Evolutionary conservation across 2,888 invertebrate genomes (phyloP), one percentile per base, ranked within the genome.

Genomic region (Acanthosepion pharaonis): DNA sequence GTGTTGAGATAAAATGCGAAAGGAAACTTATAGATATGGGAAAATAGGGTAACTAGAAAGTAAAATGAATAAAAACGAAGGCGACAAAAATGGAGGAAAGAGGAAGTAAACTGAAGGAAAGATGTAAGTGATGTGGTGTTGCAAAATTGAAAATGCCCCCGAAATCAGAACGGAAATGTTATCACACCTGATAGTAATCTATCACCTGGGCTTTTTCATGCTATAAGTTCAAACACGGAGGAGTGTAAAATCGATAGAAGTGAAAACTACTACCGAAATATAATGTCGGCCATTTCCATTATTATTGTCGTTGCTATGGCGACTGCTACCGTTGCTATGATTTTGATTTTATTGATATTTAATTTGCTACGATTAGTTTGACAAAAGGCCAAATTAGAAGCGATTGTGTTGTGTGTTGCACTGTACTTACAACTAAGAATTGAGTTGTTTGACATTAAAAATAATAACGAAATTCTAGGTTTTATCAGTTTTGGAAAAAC

Each of bases 151-250:
- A 15, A 33, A 78, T n/a, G 78, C 15, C 5, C 78, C 15, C 4
- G n/a, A 78, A 78, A 78, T 78, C 78, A 78, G n/a, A 78, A 78
- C 18, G n/a, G n/a, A n/a, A 78, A 78, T 78, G 78, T 78, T 78
- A 78, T 78, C 78, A 78, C 78, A 78, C 78, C 78, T 78, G n/a
- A n/a, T 78, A 78, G 0, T n/a, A n/a, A 78, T 78, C 78, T 78
- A 78, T 78, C n/a, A 78, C 78, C 15, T 78, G 78, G n/a, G 15
- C 78, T 33, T 78, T 78, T 78, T 78, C n/a, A 78, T n/a, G n/a
- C n/a, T 78, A n/a, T 33, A 78, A 78, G n/a, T 78, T 33, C n/a
- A 78, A 78, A 33, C 78, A 78, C 15, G 78, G 78, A 59, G 33
- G n/a, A 78, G n/a, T n/a, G 78, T n/a, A n/a, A 78, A 78, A 78